Conservation (phyloP, 2,113 vertebrate genomes). For the Tenebrosternarchus preto region DNA sequence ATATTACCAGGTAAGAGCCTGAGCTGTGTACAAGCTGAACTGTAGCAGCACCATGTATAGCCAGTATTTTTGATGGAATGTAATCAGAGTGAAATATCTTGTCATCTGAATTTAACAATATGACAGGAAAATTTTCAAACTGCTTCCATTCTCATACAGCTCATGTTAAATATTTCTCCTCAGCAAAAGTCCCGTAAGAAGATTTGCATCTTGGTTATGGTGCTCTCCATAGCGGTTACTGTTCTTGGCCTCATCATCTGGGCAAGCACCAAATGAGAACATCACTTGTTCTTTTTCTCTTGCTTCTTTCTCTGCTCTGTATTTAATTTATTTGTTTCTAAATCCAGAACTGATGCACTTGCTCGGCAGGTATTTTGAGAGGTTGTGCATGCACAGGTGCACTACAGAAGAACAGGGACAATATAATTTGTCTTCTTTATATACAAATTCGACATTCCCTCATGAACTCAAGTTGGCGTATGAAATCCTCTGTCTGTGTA, state of each 20-base stretch:
- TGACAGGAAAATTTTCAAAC: no score
- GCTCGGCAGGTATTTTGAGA: background rate
- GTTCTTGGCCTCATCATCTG: constrained; percentile 82
- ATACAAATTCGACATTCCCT: constrained; percentile 46
- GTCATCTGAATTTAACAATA: no score
- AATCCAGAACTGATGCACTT: background rate
- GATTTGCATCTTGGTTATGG: constrained; percentile 89
- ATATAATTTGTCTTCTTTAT: background rate
- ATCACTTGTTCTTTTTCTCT: constrained; percentile 46
- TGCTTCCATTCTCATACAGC: no score
- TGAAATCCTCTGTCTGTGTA: constrained; percentile 38
- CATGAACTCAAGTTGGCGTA: constrained; percentile 59
- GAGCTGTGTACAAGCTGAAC: no score
- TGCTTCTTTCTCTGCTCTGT: constrained; percentile 46
- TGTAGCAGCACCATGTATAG: no score
- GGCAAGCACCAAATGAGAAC: constrained; percentile 67
- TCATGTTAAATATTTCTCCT: background rate
- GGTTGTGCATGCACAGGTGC: background rate
- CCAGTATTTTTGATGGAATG: no score
- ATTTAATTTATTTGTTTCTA: constrained; percentile 48
- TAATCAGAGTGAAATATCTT: no score
- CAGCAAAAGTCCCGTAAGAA: constrained; percentile 98
- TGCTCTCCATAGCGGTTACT: constrained; percentile 72
- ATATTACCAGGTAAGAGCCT: constrained; percentile 84
- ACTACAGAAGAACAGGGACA: background rate